These are phyloP conservation scores for Macrophya alboannulata DNA, from an alignment of 2,888 invertebrate genomes.

Conservation along the genomic window DNA sequence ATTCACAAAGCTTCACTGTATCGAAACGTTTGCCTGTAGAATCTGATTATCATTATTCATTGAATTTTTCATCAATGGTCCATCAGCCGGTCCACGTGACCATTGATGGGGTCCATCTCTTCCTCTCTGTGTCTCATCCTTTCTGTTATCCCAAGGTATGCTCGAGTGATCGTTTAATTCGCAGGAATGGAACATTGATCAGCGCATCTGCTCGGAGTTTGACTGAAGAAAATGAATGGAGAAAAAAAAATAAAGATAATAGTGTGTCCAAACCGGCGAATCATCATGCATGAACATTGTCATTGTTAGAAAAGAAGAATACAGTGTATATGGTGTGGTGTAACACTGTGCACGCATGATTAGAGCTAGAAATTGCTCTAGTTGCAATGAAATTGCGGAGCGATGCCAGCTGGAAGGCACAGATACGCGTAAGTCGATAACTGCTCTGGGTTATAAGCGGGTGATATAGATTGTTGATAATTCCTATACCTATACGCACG, in stretches of 20 bases:
- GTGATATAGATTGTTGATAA: slow-evolving; percentile 34
- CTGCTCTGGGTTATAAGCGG: slow-evolving; percentile 38
- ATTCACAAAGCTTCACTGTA: slow-evolving; percentile 1
- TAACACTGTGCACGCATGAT: slow-evolving; percentile 26
- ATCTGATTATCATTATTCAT: neutral
- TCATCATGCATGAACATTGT: neutral
- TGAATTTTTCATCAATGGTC: slow-evolving; percentile 19
- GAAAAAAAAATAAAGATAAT: neutral
- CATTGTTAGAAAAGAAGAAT: neutral
- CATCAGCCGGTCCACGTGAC: slow-evolving; percentile 15
- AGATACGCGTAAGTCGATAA: slow-evolving; percentile 46
- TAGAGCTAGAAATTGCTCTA: slow-evolving; percentile 21
- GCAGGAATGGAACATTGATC: neutral
- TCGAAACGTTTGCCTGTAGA: neutral
- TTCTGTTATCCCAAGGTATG: neutral
- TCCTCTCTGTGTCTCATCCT: neutral
- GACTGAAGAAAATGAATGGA: neutral
- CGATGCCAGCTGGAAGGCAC: slow-evolving; percentile 38
- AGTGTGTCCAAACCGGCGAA: neutral
- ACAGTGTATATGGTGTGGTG: neutral
- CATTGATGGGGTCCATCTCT: neutral
- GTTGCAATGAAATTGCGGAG: slow-evolving; percentile 40
- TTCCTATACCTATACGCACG: neutral
- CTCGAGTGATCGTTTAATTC: neutral
- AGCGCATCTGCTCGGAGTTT: neutral